Evolutionary conservation across 2,797 vertebrate species (phyloP).

Genomic region (Ficedula albicollis): DNA sequence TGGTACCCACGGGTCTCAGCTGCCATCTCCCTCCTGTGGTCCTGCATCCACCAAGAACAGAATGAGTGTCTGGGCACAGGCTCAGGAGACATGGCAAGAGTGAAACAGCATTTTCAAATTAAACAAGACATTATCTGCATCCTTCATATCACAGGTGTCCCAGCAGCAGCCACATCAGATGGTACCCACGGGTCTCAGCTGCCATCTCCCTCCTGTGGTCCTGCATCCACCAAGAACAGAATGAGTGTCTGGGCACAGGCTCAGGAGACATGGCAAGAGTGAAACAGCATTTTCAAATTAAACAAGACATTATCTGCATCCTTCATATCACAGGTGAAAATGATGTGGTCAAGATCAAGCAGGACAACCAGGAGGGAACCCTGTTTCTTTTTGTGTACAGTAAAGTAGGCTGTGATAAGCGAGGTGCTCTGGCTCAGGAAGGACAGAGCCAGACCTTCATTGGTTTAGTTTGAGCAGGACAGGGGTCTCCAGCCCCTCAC

Average conservation of each 20-base stretch:
- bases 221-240: neutral
- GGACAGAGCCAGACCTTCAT: neutral
- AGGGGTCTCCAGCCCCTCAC: neutral
- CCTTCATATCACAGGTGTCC: too few relatives aligned
- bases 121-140: neutral
- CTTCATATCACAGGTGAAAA: neutral
- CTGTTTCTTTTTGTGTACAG: neutral
- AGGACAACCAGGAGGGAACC: neutral
- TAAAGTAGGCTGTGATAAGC: neutral
- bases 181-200: fast-evolving
- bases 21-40: neutral
- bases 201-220: neutral
- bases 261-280: neutral
- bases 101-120: neutral
- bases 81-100: neutral
- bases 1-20: fast-evolving
- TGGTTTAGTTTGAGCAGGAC: neutral
- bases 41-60: neutral
- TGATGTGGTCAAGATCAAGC: neutral
- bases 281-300: neutral
- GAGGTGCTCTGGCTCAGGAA: fast-evolving
- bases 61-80: neutral
- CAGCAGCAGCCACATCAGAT: fast-evolving
- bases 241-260: fast-evolving
- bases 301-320: neutral